A percentile compares a stretch with the other conserved stretches of the same genome.
phyloP scores from a whole-genome alignment of 1,140 invertebrate species.

The Cydia amplana region DNA sequence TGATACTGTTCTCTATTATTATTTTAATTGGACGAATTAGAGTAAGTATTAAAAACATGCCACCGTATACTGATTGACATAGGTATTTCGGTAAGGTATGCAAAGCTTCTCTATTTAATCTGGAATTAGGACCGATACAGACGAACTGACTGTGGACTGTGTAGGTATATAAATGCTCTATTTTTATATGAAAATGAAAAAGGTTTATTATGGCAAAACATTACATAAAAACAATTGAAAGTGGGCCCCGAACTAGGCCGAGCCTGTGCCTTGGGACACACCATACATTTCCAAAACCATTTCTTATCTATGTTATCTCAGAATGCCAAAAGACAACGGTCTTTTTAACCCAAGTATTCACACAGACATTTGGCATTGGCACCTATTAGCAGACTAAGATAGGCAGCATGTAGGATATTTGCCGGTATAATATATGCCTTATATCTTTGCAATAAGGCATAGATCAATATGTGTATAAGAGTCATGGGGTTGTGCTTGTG shows the following conservation, averaged over 20 bases:
- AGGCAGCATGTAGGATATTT: not conserved
- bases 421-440: not conserved
- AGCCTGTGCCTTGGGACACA: too few species aligned
- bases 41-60: conserved; percentile 25
- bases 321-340: not conserved
- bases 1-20: conserved; percentile 20
- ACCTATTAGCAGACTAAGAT: not conserved
- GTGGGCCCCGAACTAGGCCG: too few species aligned
- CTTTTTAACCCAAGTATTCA: not conserved
- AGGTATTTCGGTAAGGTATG: conserved; percentile 17
- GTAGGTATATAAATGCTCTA: not conserved
- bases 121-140: not conserved
- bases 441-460: not conserved
- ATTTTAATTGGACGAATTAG: conserved; percentile 31
- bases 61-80: conserved; percentile 25
- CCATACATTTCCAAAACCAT: too few species aligned
- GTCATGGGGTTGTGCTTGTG: not conserved
- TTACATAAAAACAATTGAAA: too few species aligned
- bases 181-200: not conserved
- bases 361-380: not conserved
- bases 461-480: not conserved
- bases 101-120: not conserved
- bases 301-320: not conserved
- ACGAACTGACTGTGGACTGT: not conserved
- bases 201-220: too few species aligned